Evolutionary conservation across 2,797 vertebrate genomes (phyloP).

Genomic region (Phrynocephalus guinanensis): DNA sequence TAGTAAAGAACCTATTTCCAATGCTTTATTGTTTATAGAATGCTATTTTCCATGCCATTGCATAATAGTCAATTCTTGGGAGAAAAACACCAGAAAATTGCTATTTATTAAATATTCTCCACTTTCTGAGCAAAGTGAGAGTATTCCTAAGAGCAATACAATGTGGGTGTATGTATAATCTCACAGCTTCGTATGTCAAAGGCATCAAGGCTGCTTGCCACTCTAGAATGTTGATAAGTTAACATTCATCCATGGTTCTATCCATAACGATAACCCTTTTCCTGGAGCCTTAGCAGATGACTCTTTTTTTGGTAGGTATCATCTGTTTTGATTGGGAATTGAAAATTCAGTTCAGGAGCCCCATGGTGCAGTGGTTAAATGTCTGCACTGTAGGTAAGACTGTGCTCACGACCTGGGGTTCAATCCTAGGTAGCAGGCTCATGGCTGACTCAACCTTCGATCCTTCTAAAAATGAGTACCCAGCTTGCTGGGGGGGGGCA

Average conservation of each 20-base stretch:
- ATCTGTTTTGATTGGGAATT: no score
- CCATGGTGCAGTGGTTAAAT: no score
- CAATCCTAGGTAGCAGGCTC: no score
- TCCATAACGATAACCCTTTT: background rate
- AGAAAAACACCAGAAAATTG: background rate
- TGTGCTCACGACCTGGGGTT: no score
- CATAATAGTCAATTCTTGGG: slow-evolving; percentile 43
- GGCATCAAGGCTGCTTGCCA: background rate
- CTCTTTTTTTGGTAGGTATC: no score
- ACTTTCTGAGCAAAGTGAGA: background rate
- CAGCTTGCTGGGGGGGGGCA: no score
- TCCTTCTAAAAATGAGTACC: no score
- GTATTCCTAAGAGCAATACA: background rate
- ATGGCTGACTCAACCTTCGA: no score
- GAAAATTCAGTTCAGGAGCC: no score
- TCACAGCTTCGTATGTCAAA: background rate
- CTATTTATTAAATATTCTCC: slow-evolving; percentile 24
- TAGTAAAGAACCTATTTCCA: slow-evolving; percentile 46
- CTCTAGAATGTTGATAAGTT: background rate
- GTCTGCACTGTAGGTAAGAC: no score
- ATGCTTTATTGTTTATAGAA: slow-evolving; percentile 37
- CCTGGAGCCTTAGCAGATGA: no score
- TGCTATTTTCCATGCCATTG: slow-evolving; percentile 33
- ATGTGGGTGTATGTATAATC: background rate
- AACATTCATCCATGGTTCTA: background rate